Base-by-base conservation (phyloP, 2,888 invertebrate species). In the Blera fallax region DNA sequence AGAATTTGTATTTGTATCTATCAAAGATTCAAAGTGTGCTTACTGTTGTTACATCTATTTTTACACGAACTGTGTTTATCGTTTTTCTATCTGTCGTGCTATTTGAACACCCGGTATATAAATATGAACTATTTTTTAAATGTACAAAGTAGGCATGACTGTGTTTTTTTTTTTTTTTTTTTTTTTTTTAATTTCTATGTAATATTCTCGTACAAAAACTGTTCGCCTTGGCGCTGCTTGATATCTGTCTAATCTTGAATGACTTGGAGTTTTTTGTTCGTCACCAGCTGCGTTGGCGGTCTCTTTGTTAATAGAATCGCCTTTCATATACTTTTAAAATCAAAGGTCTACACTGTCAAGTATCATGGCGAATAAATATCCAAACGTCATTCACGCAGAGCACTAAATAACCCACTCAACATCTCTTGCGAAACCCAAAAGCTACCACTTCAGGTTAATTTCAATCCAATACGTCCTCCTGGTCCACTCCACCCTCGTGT, bases 371-470 rank as follows among this genome's bases (percentile, higher is more conserved):
- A 56, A 40, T 37, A 56, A 37, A 29, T 27, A 14, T 29, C 3
- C 58, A 21, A 40, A 52, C 37, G 27, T 40, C 50, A 40, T 43
- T 32, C 65, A 65, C 29, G 58, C 32, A 32, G 43, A 58, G 52
- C 45, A 60, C 24, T 69, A 45, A 78, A 78, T 70, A 34, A 48
- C 54, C 70, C 72, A 79, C 72, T 79, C 72, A 8, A 67, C 56
- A 67, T 48, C 72, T 29, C 52, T 64, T 56, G 11, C 48, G 50
- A 58, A 52, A 62, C 10, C 34, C 70, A 52, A 65, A 64, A 74
- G 34, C 60, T 29, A 78, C 69, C 64, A 69, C 83, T 83, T 50
- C 21, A 50, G 67, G 69, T 79, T 83, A 74, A 79, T 83, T 73
- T 79, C 73, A 73, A 58, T 58, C 24, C 43, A 70, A 43, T 70